phyloP scores from a whole-genome alignment of 2,797 vertebrate genomes.

The Alca torda region DNA sequence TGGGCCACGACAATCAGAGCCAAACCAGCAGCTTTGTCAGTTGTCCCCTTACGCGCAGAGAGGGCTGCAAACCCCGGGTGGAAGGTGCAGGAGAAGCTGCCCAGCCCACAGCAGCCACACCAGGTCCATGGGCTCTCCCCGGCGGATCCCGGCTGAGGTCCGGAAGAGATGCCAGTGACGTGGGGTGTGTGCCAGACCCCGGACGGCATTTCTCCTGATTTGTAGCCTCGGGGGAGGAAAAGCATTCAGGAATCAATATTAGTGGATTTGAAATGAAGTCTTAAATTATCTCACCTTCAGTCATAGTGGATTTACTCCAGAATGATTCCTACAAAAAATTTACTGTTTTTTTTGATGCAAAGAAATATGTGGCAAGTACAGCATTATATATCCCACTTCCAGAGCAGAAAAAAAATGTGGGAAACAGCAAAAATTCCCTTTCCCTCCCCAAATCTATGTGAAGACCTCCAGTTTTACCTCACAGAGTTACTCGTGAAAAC shows the following conservation, averaged over 20 bases:
- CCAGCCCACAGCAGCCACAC: background rate
- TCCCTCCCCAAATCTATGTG: background rate
- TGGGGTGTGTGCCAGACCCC: background rate
- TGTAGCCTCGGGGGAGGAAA: background rate
- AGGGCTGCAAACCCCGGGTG: background rate
- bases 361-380: background rate
- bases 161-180: background rate
- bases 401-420: background rate
- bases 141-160: background rate
- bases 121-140: background rate
- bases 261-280: slow-evolving; percentile 38
- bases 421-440: background rate
- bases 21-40: background rate
- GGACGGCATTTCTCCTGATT: background rate
- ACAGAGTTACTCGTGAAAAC: background rate
- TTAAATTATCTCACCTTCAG: slow-evolving; percentile 23
- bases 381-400: background rate
- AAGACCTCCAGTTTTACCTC: background rate
- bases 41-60: background rate
- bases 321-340: background rate
- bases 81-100: background rate
- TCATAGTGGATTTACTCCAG: background rate
- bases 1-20: background rate
- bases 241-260: slow-evolving; percentile 13
- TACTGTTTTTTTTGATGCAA: background rate